Conservation (phyloP, 2,888 invertebrate genomes). For the Heliconius charithonia region DNA sequence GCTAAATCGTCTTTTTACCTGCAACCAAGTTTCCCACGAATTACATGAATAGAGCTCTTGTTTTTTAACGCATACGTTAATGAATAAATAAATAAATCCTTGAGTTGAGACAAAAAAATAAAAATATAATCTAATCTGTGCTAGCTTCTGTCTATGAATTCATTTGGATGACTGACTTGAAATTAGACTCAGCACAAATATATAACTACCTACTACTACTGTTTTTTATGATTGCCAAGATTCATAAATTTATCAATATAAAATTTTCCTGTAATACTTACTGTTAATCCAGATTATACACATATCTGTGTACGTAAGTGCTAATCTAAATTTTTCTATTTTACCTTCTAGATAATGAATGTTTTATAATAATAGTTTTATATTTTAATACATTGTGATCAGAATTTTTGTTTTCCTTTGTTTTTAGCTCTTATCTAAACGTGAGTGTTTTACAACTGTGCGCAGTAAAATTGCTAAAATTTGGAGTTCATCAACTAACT, state of each 20-base stretch:
- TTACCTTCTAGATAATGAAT: no score
- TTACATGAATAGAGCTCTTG: not conserved
- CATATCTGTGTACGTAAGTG: not conserved
- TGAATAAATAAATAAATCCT: not conserved
- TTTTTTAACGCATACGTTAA: slow-evolving; percentile 6
- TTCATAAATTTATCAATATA: not conserved
- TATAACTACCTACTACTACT: no score
- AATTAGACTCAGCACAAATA: no score
- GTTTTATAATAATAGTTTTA: not conserved
- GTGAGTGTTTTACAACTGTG: no score
- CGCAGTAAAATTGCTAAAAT: not conserved
- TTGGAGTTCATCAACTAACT: not conserved
- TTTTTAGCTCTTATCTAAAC: no score
- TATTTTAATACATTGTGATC: not conserved
- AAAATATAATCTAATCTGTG: not conserved
- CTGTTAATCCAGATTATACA: not conserved
- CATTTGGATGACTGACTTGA: not conserved
- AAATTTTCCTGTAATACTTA: not conserved
- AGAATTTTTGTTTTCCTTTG: not conserved
- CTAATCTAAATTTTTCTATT: not conserved
- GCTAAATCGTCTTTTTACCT: slow-evolving; percentile 7
- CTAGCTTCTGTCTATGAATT: not conserved
- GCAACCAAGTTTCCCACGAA: not conserved
- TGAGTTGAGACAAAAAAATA: not conserved
- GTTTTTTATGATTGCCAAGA: not conserved